phyloP scores from a whole-genome alignment of 2,888 invertebrate species.

The Dione vanillae region DNA sequence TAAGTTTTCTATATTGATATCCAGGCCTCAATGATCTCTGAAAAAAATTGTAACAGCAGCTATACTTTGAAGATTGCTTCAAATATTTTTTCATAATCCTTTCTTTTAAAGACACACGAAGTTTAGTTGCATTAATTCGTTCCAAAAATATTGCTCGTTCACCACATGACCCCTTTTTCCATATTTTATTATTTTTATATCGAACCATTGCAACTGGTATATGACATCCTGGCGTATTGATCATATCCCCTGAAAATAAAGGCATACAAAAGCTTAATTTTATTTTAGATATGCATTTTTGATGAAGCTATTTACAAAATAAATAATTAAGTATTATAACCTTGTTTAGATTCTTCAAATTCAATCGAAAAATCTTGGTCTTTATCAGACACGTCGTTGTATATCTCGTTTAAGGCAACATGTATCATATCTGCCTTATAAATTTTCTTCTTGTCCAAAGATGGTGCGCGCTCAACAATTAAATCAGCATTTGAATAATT shows the following conservation, averaged over 20 bases:
- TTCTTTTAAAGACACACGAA: slow-evolving; percentile 60
- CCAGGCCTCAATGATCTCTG: slow-evolving; percentile 27
- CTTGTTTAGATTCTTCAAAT: slow-evolving; percentile 52
- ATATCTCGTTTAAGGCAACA: slow-evolving; percentile 58
- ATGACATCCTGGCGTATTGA: slow-evolving; percentile 68
- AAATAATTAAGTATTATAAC: slow-evolving; percentile 43
- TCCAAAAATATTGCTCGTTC: slow-evolving; percentile 65
- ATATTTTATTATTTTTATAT: slow-evolving; percentile 52
- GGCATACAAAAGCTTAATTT: not conserved
- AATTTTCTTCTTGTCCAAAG: slow-evolving; percentile 29
- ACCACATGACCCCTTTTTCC: slow-evolving; percentile 57
- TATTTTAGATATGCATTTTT: not conserved
- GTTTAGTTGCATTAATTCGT: slow-evolving; percentile 56
- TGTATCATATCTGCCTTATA: slow-evolving; percentile 57
- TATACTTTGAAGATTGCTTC: slow-evolving; percentile 54
- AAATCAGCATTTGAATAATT: slow-evolving; percentile 31
- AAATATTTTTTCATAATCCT: slow-evolving; percentile 57
- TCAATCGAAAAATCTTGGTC: slow-evolving; percentile 56
- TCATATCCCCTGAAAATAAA: slow-evolving; percentile 52
- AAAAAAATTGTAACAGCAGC: slow-evolving; percentile 68
- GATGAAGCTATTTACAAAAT: too few relatives aligned
- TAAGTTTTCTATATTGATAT: slow-evolving; percentile 28
- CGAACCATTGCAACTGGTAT: slow-evolving; percentile 62
- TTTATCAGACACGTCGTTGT: slow-evolving; percentile 50
- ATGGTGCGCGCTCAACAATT: slow-evolving; percentile 6